Base-by-base conservation (phyloP, 2,888 invertebrate species). In the Drosophila borborema region DNA sequence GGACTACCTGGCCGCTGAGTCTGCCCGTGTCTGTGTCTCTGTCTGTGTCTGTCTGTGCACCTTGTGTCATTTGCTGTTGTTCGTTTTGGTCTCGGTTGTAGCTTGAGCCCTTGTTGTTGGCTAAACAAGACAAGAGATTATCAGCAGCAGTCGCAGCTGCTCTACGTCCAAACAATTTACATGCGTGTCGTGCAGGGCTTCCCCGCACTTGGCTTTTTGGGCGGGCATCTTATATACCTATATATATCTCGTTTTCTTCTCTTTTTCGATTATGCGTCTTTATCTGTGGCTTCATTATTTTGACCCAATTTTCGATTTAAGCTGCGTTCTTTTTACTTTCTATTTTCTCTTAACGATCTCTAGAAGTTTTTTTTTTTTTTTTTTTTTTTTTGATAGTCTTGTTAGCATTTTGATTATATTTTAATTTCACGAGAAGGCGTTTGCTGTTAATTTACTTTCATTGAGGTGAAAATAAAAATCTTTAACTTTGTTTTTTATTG, bases 201-300 rank as follows among this genome's bases (percentile, higher is more conserved):
- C 68, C 67, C 79, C 60, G 45, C 40, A 18, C 46, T 62, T 41
- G n/a, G 54, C 54, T 38, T 38, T 54, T 49, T 49, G 40, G 45
- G 55, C 41, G 56, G 40, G 36, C 59, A 48, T 65, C 53, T 66
- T 49, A 23, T 14, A 53, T 12, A 40, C 23, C 10, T 49, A n/a
- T 6, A 31, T 49, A 31, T 49, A 31, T 51, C 23, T 49, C 20
- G 31, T 43, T 28, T 53, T 60, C 54, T 56, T 51, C 28, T 51
- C n/a, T 68, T 38, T 18, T 58, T 68, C 70, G 82, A 81, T 81
- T 80, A 72, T 77, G 62, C 71, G 74, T 66, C 69, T 83, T 86
- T 81, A 84, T 84, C 74, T 73, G 81, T 68, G 76, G 74, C 80
- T 86, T 86, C 86, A 86, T 86, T 88, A 78, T 72, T 77, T 81